A percentile compares a stretch with the other conserved stretches of the same genome.
phyloP scores from a whole-genome alignment of 2,888 invertebrate species.

The Calliopum simillimum region DNA sequence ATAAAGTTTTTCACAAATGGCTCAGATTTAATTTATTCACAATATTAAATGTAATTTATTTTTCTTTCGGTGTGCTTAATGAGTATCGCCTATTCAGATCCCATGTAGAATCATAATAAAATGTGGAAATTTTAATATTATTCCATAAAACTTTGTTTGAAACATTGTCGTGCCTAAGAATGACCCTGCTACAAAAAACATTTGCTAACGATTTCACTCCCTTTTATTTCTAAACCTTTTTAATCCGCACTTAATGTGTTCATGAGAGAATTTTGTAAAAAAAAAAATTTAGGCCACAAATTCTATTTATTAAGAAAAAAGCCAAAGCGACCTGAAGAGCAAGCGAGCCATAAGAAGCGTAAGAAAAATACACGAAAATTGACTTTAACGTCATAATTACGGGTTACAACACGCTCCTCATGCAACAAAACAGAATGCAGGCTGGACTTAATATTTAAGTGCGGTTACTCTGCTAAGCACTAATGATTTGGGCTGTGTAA shows the following conservation, averaged over 20 bases:
- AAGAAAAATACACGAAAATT: conserved; percentile 22
- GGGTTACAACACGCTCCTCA: conserved; percentile 13
- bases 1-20: no score
- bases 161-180: no score
- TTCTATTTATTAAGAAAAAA: not conserved
- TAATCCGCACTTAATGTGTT: conserved; percentile 20
- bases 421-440: conserved; percentile 6
- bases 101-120: no score
- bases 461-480: conserved; percentile 4
- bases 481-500: no score
- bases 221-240: not conserved
- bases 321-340: not conserved
- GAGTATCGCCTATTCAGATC: no score
- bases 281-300: not conserved
- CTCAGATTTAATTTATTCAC: no score
- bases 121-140: no score
- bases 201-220: not conserved
- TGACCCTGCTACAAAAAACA: not conserved
- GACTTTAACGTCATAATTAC: conserved; percentile 37
- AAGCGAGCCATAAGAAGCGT: conserved; percentile 1
- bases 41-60: no score
- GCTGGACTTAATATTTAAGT: conserved; percentile 10
- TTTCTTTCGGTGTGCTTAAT: no score
- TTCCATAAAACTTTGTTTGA: no score
- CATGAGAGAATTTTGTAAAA: not conserved